These are phyloP conservation scores for Crossoptilon crossoptilon DNA, from an alignment of 2,797 vertebrate genomes.

Conservation along the genomic window DNA sequence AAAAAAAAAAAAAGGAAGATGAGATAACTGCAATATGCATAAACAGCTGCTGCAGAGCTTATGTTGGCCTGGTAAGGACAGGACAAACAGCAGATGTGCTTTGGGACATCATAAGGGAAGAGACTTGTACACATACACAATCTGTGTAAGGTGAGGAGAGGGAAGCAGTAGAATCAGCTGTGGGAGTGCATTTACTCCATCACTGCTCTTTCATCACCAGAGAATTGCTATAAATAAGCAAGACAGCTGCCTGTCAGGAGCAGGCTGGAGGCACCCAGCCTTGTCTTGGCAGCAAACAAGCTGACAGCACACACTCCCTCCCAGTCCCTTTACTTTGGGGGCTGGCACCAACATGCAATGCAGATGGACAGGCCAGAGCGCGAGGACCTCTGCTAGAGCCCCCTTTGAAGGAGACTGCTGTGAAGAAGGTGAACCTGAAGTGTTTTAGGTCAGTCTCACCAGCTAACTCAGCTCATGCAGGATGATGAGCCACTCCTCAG, in stretches of 20 bases:
- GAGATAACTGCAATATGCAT: not conserved
- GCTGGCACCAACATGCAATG: fast-evolving
- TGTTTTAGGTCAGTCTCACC: not conserved
- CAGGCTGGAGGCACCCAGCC: not conserved
- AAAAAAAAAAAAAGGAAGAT: not conserved
- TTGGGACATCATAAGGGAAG: not conserved
- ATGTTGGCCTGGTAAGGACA: not conserved
- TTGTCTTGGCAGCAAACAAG: not conserved
- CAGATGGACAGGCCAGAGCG: fast-evolving
- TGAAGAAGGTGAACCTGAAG: not conserved
- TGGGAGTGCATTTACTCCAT: not conserved
- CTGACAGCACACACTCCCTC: not conserved
- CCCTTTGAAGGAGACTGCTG: not conserved
- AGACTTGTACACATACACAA: not conserved
- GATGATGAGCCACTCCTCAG: not conserved
- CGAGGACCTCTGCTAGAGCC: not conserved
- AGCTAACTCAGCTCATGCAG: not conserved
- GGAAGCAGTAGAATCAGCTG: not conserved
- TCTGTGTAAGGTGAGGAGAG: not conserved
- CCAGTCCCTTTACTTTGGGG: not conserved
- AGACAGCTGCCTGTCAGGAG: constrained; percentile 32
- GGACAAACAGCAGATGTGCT: not conserved
- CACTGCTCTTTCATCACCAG: not conserved
- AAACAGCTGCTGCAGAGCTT: not conserved
- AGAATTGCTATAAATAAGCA: not conserved